These are phyloP conservation scores for Psettodes erumei DNA, from an alignment of 2,113 vertebrate genomes.

Conservation along the genomic window DNA sequence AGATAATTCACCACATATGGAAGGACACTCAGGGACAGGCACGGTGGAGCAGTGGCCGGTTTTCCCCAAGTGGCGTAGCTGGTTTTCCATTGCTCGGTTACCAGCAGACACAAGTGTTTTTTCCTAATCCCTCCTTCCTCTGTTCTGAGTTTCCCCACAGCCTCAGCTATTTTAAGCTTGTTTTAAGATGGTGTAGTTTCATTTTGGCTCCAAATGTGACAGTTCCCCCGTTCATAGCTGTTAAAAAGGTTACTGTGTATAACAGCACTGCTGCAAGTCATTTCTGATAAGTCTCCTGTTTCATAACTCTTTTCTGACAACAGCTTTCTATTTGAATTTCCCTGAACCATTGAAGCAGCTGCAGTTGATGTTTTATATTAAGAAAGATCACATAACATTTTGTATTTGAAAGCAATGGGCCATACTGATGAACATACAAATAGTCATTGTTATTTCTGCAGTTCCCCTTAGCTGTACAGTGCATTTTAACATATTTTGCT, in stretches of 20 bases:
- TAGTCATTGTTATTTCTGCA: neutral
- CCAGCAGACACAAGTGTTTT: slow-evolving; percentile 56
- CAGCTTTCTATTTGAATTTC: neutral
- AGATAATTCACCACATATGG: slow-evolving; percentile 51
- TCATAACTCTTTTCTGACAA: neutral
- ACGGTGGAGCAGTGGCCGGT: slow-evolving; percentile 25
- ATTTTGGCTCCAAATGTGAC: slow-evolving; percentile 52
- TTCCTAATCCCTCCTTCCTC: slow-evolving; percentile 55
- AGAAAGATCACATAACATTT: neutral
- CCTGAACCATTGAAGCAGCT: neutral
- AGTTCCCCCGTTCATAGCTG: slow-evolving; percentile 45
- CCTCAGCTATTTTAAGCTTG: slow-evolving; percentile 68
- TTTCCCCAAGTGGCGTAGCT: slow-evolving; percentile 54
- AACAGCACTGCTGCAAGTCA: neutral
- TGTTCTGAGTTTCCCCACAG: slow-evolving; percentile 57
- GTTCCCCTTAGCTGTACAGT: neutral
- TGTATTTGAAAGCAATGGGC: neutral
- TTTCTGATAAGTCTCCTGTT: slow-evolving; percentile 9
- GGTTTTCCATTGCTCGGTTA: slow-evolving; percentile 66
- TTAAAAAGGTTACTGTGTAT: slow-evolving; percentile 7
- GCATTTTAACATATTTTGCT: neutral
- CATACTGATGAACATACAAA: neutral
- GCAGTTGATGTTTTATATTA: neutral
- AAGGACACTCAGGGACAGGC: slow-evolving; percentile 42
- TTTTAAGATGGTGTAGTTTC: slow-evolving; percentile 55